These are phyloP conservation scores for Squalus acanthias DNA, from an alignment of 2,797 vertebrate species.

Conservation along the genomic window DNA sequence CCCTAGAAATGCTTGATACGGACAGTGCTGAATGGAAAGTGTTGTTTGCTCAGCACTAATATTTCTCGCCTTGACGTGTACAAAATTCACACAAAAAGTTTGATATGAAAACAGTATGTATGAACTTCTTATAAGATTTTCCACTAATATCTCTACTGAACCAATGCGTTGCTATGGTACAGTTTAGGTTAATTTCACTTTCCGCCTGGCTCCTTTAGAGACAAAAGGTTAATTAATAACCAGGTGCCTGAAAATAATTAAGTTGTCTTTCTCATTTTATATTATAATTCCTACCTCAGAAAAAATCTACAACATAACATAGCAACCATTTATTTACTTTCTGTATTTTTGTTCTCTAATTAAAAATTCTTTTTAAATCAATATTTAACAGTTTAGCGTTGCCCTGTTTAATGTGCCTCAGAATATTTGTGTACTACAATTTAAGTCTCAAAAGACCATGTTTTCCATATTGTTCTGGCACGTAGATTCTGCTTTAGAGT, in stretches of 20 bases:
- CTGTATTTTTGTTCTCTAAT: constrained; percentile 24
- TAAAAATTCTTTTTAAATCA: neutral
- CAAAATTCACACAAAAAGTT: neutral
- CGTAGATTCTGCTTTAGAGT: neutral
- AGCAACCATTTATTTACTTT: neutral
- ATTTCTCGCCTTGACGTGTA: no score
- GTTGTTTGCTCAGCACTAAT: neutral
- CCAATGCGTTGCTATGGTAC: neutral
- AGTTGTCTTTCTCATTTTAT: neutral
- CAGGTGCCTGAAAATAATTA: constrained; percentile 3
- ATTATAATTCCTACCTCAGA: constrained; percentile 3
- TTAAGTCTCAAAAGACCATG: neutral
- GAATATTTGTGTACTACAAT: neutral
- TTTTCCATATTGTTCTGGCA: neutral
- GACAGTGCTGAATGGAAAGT: neutral
- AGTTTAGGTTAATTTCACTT: neutral
- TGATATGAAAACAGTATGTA: neutral
- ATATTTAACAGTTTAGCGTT: neutral
- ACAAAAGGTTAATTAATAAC: neutral
- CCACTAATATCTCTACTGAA: neutral
- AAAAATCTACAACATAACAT: neutral
- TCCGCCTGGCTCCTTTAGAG: neutral
- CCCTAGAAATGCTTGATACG: neutral
- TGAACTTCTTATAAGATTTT: neutral
- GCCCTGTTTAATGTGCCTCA: neutral